phyloP scores from a whole-genome alignment of 2,113 vertebrate genomes.

The Sinocyclocheilus rhinocerous region DNA sequence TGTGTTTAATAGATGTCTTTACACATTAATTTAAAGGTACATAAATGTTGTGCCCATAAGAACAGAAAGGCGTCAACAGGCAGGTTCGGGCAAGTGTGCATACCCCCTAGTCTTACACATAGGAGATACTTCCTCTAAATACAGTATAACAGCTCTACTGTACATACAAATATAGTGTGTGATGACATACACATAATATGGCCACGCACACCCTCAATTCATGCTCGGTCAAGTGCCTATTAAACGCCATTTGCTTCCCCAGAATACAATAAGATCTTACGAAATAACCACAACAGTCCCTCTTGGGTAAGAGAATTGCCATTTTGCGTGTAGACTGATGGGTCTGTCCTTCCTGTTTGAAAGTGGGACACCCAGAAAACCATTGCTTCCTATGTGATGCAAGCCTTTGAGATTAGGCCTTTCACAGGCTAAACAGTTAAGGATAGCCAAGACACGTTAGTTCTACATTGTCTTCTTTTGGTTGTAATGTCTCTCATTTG shows the following conservation, averaged over 20 bases:
- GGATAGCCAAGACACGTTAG: background rate
- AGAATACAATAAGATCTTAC: constrained; percentile 37
- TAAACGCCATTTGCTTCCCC: constrained; percentile 20
- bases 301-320: constrained; percentile 42
- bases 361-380: constrained; percentile 54
- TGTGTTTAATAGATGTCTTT: constrained; percentile 67
- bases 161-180: constrained; percentile 23
- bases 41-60: constrained; percentile 27
- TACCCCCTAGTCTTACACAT: background rate
- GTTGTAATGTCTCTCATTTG: background rate
- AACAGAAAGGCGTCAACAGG: constrained; percentile 51
- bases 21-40: constrained; percentile 20
- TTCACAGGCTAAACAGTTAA: constrained; percentile 34
- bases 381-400: constrained; percentile 45
- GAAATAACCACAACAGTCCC: constrained; percentile 10
- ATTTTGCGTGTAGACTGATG: constrained; percentile 58
- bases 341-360: constrained; percentile 49
- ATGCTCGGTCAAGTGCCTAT: constrained; percentile 24
- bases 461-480: background rate
- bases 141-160: constrained; percentile 30
- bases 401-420: background rate
- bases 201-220: constrained; percentile 16
- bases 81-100: constrained; percentile 5
- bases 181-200: constrained; percentile 41
- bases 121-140: constrained; percentile 30